phyloP scores from a whole-genome alignment of 1,140 invertebrate species.

The Apis mellifera region DNA sequence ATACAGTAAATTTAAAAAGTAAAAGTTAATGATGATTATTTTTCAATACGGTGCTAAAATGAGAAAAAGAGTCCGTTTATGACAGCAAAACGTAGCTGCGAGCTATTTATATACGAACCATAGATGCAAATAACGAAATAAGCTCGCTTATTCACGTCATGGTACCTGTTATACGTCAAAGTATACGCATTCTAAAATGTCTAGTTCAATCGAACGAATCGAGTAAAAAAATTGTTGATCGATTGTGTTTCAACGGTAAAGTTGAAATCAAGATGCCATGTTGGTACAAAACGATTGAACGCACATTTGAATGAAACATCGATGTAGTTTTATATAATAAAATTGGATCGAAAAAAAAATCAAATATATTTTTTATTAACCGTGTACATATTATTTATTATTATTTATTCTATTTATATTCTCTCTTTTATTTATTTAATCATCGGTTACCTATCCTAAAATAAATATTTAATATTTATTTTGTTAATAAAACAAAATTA shows the following conservation, averaged over 20 bases:
- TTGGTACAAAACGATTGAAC: constrained; percentile 36
- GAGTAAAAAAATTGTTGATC: constrained; percentile 8
- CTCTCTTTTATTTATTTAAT: too few species aligned
- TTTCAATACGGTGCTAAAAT: constrained; percentile 21
- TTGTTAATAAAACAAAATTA: background rate
- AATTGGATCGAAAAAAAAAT: constrained; percentile 14
- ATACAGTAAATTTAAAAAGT: background rate
- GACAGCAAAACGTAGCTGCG: background rate
- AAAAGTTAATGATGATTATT: background rate
- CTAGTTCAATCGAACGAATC: background rate
- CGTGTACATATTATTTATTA: background rate
- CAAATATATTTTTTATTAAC: background rate
- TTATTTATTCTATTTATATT: too few species aligned
- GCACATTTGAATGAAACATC: constrained; percentile 48
- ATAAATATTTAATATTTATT: background rate
- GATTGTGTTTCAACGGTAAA: constrained; percentile 5
- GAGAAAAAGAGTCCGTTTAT: background rate
- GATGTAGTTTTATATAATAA: constrained; percentile 67
- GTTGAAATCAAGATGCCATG: constrained; percentile 5
- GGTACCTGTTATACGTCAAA: constrained; percentile 20
- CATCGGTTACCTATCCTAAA: too few species aligned
- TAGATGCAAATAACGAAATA: background rate
- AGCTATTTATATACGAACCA: background rate
- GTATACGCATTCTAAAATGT: background rate
- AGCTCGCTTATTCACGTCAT: background rate